These are phyloP conservation scores for Rhabditoides inermis DNA, from an alignment of 2,888 invertebrate species.

Conservation along the genomic window DNA sequence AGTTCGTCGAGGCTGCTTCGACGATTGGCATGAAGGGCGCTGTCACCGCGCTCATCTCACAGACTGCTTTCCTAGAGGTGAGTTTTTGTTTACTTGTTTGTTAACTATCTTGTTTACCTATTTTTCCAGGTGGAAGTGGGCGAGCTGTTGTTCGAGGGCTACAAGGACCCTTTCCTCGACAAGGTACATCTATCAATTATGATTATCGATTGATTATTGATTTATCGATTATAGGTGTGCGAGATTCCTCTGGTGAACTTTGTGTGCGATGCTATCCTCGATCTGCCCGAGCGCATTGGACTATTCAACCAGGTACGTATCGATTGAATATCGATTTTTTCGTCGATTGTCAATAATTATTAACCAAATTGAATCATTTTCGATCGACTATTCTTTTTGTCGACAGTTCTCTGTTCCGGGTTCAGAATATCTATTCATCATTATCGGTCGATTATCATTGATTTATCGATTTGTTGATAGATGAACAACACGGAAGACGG, in stretches of 20 bases:
- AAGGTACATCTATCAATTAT: constrained; percentile 19
- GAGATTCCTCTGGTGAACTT: constrained; percentile 49
- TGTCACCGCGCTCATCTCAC: constrained; percentile 44
- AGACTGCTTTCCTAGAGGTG: constrained; percentile 51
- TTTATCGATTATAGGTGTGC: constrained; percentile 26
- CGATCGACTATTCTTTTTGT: no score
- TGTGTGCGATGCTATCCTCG: constrained; percentile 46
- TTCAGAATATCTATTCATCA: no score
- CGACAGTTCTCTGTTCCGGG: no score
- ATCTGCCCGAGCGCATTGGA: constrained; percentile 49
- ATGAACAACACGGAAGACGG: constrained; percentile 43
- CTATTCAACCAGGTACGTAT: constrained; percentile 38
- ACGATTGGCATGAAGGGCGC: constrained; percentile 45
- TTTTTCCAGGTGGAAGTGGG: constrained; percentile 31
- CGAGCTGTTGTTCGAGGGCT: constrained; percentile 48
- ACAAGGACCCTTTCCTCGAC: constrained; percentile 49
- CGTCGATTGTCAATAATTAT: background rate
- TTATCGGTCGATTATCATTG: no score
- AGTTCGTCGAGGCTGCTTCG: constrained; percentile 50
- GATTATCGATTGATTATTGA: background rate
- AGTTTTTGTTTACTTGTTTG: constrained; percentile 4
- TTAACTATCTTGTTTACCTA: no score
- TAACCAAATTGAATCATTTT: background rate
- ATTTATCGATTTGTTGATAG: constrained; percentile 2
- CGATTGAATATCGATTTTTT: background rate